A percentile compares a stretch with the other conserved stretches of the same genome.
These are phyloP conservation scores for Polyploca ridens DNA, from an alignment of 2,888 invertebrate species.

Conservation along the genomic window DNA sequence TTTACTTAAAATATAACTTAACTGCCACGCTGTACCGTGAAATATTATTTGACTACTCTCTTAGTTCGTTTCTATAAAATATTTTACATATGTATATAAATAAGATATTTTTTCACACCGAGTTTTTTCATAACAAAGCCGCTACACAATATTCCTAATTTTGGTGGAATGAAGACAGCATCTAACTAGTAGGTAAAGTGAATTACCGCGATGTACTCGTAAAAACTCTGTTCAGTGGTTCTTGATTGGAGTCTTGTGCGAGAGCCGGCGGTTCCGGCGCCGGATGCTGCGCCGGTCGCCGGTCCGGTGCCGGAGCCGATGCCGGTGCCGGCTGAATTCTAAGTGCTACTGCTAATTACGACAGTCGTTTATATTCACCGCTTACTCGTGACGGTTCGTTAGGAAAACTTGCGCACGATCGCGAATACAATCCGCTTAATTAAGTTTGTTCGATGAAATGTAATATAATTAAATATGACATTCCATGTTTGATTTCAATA, in stretches of 20 bases:
- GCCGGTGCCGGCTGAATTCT: neutral
- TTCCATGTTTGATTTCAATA: neutral
- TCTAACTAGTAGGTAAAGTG: neutral
- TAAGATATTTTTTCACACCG: neutral
- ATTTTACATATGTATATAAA: neutral
- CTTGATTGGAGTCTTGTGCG: slow-evolving; percentile 14
- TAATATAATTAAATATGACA: neutral
- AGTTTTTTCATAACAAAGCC: neutral
- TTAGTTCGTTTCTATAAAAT: neutral
- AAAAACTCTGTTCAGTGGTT: neutral
- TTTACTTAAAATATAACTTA: neutral
- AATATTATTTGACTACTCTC: neutral
- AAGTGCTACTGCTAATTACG: slow-evolving; percentile 9
- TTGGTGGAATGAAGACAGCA: neutral
- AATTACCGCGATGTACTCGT: neutral
- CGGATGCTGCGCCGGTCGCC: neutral
- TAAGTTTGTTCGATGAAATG: neutral
- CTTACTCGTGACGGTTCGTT: slow-evolving; percentile 12
- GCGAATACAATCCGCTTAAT: slow-evolving; percentile 10
- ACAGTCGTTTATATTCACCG: slow-evolving; percentile 11
- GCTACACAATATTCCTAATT: neutral
- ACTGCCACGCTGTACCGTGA: neutral
- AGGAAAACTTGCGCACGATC: neutral
- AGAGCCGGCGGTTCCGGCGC: slow-evolving; percentile 4
- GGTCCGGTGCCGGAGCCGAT: neutral